Percentiles rank a stretch among this genome's conserved stretches.
These are phyloP conservation scores for Intellagama lesueurii DNA, from an alignment of 2,797 vertebrate species.

Conservation along the genomic window DNA sequence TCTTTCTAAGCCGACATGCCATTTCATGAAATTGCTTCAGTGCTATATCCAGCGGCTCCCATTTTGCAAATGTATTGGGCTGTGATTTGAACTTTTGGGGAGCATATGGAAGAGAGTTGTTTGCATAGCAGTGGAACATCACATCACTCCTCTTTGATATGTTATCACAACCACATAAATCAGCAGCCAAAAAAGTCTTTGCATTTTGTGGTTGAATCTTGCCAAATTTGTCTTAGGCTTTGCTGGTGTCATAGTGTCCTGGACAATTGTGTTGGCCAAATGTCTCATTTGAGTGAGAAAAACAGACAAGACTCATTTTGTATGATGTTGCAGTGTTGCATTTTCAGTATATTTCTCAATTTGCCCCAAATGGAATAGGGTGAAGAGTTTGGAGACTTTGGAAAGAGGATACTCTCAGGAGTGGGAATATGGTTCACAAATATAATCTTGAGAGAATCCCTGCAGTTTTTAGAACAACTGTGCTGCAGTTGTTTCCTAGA, in stretches of 20 bases:
- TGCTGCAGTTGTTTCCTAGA: background rate
- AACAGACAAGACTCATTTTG: conserved; percentile 26
- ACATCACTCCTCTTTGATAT: background rate
- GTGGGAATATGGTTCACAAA: conserved; percentile 20
- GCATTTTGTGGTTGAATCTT: background rate
- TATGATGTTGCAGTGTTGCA: conserved; percentile 36
- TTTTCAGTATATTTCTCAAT: conserved; percentile 65
- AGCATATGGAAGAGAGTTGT: conserved; percentile 19
- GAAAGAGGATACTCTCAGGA: conserved; percentile 29
- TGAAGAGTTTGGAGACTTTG: background rate
- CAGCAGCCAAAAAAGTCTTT: background rate
- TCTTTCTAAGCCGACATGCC: conserved; percentile 48
- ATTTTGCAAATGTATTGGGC: conserved; percentile 45
- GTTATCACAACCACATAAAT: background rate
- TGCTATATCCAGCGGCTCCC: conserved; percentile 42
- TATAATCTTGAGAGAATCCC: background rate
- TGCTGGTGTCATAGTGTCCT: conserved; percentile 19
- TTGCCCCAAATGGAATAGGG: conserved; percentile 27
- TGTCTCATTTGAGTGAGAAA: background rate
- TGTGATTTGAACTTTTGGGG: conserved; percentile 18
- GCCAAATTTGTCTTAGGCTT: background rate
- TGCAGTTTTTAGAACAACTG: background rate
- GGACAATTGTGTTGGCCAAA: background rate
- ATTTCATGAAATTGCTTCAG: conserved; percentile 60
- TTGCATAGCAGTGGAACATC: conserved; percentile 38